Conservation (phyloP, 2,797 vertebrate genomes). For the Chloroceryle amazona region DNA sequence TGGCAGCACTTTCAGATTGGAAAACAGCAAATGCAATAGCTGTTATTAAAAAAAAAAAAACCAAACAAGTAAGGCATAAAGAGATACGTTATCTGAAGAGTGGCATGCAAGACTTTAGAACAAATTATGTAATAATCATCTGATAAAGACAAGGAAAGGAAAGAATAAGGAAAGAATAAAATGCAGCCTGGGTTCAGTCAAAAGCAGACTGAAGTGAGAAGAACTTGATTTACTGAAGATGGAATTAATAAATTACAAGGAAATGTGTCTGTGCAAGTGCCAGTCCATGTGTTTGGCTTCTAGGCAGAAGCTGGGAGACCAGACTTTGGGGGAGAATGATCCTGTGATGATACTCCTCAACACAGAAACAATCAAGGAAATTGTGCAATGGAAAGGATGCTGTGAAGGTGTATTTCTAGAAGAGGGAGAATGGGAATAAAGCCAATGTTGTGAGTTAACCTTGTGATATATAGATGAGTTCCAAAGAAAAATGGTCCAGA, state of each 20-base stretch:
- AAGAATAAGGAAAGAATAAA: background rate
- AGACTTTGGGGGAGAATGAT: background rate
- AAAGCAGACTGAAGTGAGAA: background rate
- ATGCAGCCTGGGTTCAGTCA: background rate
- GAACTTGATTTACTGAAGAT: background rate
- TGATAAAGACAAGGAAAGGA: background rate
- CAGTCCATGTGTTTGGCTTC: background rate
- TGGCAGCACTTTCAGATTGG: background rate
- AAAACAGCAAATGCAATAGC: background rate
- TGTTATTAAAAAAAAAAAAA: background rate
- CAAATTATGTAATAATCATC: background rate
- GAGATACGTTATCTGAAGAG: background rate
- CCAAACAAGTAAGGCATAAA: background rate
- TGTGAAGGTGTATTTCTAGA: background rate
- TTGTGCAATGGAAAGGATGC: accelerated
- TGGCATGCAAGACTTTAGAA: background rate
- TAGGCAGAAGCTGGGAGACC: background rate
- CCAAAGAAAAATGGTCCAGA: background rate
- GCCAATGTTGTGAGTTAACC: background rate
- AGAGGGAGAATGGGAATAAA: background rate
- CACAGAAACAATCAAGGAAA: background rate
- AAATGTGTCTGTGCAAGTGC: background rate
- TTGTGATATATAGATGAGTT: background rate
- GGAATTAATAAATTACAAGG: background rate
- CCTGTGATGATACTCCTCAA: background rate